phyloP scores from a whole-genome alignment of 2,888 invertebrate genomes.

The Drosophila anomalata region DNA sequence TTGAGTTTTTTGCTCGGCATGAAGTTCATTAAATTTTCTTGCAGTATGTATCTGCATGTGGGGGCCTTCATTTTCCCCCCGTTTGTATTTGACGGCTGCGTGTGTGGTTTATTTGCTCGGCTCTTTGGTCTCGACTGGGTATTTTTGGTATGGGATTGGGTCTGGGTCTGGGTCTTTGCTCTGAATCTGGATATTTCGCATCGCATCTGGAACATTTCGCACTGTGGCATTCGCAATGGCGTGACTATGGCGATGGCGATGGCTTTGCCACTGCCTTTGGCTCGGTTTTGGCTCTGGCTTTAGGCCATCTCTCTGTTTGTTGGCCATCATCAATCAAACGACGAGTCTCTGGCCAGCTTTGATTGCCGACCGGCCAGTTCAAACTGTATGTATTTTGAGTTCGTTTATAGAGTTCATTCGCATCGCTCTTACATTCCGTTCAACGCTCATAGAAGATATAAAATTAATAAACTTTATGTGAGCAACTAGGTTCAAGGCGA shows the following conservation, averaged over 20 bases:
- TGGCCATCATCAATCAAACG: conserved; percentile 57
- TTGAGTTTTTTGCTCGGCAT: conserved; percentile 24
- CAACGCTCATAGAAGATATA: conserved; percentile 74
- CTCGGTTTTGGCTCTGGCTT: conserved; percentile 15
- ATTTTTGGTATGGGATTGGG: conserved; percentile 27
- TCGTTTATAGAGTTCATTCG: conserved; percentile 13
- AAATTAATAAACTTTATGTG: conserved; percentile 76
- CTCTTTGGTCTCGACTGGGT: conserved; percentile 39
- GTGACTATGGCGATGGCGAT: conserved; percentile 9
- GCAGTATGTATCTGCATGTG: conserved; percentile 22
- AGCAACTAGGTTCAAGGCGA: conserved; percentile 69
- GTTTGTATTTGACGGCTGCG: conserved; percentile 51
- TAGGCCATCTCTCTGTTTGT: conserved; percentile 5
- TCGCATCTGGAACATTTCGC: conserved; percentile 50
- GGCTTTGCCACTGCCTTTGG: conserved; percentile 20
- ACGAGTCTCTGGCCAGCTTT: conserved; percentile 28
- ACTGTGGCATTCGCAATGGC: conserved; percentile 32
- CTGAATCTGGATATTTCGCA: conserved; percentile 20
- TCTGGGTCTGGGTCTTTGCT: conserved; percentile 34
- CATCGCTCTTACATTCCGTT: conserved; percentile 22
- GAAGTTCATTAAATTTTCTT: conserved; percentile 35
- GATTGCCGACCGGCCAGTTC: conserved; percentile 26
- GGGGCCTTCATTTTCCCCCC: conserved; percentile 19
- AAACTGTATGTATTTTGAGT: conserved; percentile 18
- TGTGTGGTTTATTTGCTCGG: conserved; percentile 49